Conservation (phyloP, 1,140 invertebrate genomes). For the Gryllus bimaculatus region DNA sequence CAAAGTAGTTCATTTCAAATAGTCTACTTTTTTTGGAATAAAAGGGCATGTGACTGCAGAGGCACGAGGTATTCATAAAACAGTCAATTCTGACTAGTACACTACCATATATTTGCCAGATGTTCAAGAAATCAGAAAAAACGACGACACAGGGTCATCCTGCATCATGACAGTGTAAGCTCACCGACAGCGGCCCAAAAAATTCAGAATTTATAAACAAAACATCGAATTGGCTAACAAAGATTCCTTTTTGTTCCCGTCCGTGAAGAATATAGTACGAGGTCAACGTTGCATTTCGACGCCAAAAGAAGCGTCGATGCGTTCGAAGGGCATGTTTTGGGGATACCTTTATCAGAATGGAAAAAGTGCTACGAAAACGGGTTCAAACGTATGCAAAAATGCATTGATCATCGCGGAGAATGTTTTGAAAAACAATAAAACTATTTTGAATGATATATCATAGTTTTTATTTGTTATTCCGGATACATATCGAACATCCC, state of each 20-base stretch:
- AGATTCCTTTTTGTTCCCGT: slow-evolving; percentile 4
- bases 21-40: background rate
- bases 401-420: background rate
- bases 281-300: slow-evolving; percentile 28
- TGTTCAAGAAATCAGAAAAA: slow-evolving; percentile 24
- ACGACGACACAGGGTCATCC: background rate
- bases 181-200: background rate
- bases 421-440: background rate
- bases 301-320: slow-evolving; percentile 27
- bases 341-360: slow-evolving; percentile 28
- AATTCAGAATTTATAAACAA: background rate
- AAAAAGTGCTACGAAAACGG: slow-evolving; percentile 29
- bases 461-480: background rate
- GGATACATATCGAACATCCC: background rate
- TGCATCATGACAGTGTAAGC: background rate
- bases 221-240: background rate
- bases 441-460: background rate
- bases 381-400: slow-evolving; percentile 25
- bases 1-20: slow-evolving; percentile 31
- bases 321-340: slow-evolving; percentile 30
- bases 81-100: slow-evolving; percentile 27
- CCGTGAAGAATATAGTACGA: slow-evolving; percentile 25
- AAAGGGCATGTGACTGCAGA: slow-evolving; percentile 19
- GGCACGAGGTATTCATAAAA: slow-evolving; percentile 25
- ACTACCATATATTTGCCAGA: slow-evolving; percentile 29